phyloP scores from a whole-genome alignment of 2,888 invertebrate species.

The Drosophila austrosaltans region DNA sequence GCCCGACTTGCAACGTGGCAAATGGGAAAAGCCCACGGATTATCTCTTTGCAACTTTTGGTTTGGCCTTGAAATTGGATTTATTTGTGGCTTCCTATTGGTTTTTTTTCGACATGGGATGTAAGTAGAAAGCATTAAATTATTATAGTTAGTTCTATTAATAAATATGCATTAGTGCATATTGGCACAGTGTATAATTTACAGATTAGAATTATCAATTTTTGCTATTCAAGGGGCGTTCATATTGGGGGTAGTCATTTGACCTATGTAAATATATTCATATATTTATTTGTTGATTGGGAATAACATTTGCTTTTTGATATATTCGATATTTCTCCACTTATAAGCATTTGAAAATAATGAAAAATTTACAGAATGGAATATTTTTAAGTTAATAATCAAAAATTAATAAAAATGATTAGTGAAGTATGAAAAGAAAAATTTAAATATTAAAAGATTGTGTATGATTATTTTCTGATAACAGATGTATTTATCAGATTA shows the following conservation, averaged over 20 bases:
- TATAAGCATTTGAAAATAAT: too few relatives aligned
- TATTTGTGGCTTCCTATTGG: constrained; percentile 87
- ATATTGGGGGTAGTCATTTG: constrained; percentile 4
- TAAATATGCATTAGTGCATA: background rate
- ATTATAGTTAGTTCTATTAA: background rate
- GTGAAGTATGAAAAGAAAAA: too few relatives aligned
- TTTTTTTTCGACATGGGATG: constrained; percentile 70
- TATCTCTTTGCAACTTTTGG: constrained; percentile 91
- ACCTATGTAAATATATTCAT: background rate
- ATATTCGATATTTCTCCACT: background rate
- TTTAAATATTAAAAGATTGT: too few relatives aligned
- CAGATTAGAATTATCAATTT: constrained; percentile 24
- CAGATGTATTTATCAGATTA: too few relatives aligned
- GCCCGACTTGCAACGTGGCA: constrained; percentile 85
- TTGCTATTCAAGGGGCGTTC: constrained; percentile 35
- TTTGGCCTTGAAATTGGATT: constrained; percentile 92
- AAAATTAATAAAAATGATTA: too few relatives aligned
- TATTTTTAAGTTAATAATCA: too few relatives aligned
- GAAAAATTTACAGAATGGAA: too few relatives aligned
- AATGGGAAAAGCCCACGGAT: constrained; percentile 90
- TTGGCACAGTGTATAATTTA: background rate
- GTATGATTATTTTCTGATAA: too few relatives aligned
- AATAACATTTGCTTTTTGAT: background rate
- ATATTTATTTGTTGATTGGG: background rate
- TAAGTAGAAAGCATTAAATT: constrained; percentile 58